Evolutionary conservation across 1,140 invertebrate species (phyloP), one percentile per base, ranked within the genome.

Genomic region (Apis dorsata): DNA sequence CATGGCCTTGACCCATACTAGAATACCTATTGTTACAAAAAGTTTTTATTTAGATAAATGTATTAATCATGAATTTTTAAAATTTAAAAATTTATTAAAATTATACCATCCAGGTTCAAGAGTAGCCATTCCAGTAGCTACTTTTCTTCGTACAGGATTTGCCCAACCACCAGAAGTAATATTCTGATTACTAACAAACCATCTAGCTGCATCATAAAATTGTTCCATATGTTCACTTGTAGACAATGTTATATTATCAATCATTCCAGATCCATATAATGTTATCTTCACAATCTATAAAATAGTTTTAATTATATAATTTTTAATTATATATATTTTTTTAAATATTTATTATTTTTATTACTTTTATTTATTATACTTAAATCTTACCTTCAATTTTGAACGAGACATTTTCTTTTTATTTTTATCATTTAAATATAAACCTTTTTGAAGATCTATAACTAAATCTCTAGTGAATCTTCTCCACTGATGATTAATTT

Each of bases 1-100:
- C 98, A 92, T 99, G 99, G 1, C 99, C 99, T 92, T 99, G 98
- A 10, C 97, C 98, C 99, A 99, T 99, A 12, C 98, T 98, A 5
- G 98, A 99, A 92, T 99, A 97, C 96, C 96, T 97, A 89, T 75
- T 70, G 4, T 62, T 85, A 17, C 2, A 44, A 7, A 69, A 44
- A 66, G 34, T 59, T 62, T 53, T 11, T 10, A 65, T 57, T 69
- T 78, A 44, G 74, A 81, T 2, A 60, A 73, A 15, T 44, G 0
- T 3, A 51, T 44, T 7, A 44, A 44, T n/a, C 2, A 13, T 78
- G 24, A 21, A 63, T 2, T 24, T 49, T 12, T n/a, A 7, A 11
- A 53, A 34, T 11, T 71, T 68, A 73, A 28, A 17, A 71, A 83
- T 78, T n/a, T 62, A 28, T 62, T 57, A 24, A 72, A 57, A 68